phyloP scores from a whole-genome alignment of 1,140 invertebrate species.

The Carposina sasakii region DNA sequence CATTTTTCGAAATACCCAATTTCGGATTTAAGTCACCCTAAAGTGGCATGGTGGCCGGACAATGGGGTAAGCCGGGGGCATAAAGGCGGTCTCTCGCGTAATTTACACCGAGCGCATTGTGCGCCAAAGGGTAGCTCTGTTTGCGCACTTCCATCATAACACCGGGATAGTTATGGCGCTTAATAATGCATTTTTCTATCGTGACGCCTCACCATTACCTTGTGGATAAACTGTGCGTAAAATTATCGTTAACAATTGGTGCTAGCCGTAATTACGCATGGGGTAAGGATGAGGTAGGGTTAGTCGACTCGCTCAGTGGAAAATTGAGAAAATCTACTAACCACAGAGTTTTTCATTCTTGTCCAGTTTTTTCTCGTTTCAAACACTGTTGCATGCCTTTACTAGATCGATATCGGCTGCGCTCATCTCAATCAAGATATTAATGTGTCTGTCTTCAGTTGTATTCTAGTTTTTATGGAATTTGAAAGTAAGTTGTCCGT shows the following conservation, averaged over 20 bases:
- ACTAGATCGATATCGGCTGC: too few relatives aligned
- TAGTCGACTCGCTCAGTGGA: too few relatives aligned
- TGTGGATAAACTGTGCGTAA: conserved; percentile 44
- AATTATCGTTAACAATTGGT: conserved; percentile 40
- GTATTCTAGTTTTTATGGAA: too few relatives aligned
- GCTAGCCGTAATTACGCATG: too few relatives aligned
- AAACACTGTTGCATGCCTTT: too few relatives aligned
- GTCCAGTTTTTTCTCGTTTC: too few relatives aligned
- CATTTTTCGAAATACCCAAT: conserved; percentile 74
- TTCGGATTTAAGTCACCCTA: conserved; percentile 74
- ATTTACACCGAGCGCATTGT: conserved; percentile 52
- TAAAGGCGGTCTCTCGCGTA: conserved; percentile 40
- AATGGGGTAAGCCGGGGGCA: conserved; percentile 36
- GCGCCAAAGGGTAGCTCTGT: conserved; percentile 48
- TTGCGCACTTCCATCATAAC: conserved; percentile 38
- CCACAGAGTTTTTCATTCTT: too few relatives aligned
- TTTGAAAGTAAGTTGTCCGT: too few relatives aligned
- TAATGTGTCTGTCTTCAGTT: too few relatives aligned
- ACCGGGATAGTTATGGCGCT: conserved; percentile 50
- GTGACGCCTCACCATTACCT: conserved; percentile 36
- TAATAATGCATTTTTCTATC: conserved; percentile 63
- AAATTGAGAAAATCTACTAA: too few relatives aligned
- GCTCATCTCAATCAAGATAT: too few relatives aligned
- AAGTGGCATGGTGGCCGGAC: conserved; percentile 66
- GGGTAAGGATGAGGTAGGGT: too few relatives aligned